Base-by-base conservation (phyloP, 2,113 vertebrate species). In the Mormyrus lacerda region DNA sequence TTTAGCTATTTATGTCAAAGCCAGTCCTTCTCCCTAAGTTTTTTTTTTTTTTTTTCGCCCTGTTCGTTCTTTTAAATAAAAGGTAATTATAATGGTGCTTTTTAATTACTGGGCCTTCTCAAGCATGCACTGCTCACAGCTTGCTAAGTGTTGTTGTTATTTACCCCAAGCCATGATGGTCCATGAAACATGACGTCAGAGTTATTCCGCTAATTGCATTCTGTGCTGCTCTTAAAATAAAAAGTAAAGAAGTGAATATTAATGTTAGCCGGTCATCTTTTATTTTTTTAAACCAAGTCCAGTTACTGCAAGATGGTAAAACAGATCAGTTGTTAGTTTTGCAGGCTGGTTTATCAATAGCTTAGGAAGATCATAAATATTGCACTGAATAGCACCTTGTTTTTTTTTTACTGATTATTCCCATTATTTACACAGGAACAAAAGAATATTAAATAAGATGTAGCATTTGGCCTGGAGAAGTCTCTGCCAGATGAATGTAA, bases 101-200 rank as follows among this genome's bases (percentile, higher is more conserved):
- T 79, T 79, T 79, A 79, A 79, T 79, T 79, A 79, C 73, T 79
- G 73, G 73, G 31, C 17, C 35, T 79, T 79, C 73, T 79, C 31
- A 79, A 79, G 73, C 73, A 79, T 79, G 73, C 73, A 79, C 73
- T 79, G 73, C 31, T 79, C 73, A 79, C 73, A 79, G 73, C 73
- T 79, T 79, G 73, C 73, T 79, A 42, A 79, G 31, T 79, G 73
- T 79, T 39, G 35, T 19, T 79, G 15, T 19, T 79, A 42, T 79
- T 79, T 79, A 79, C 73, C 31, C 73, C 73, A 79, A 79, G 73
- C 73, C 73, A 79, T 42, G 35, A 79, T 79, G 73, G 73, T 79
- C 31, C 15, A 19, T 42, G 73, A 17, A 42, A 39, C 73, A 42
- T 79, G 35, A 42, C 13, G 73, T 39, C 31, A 39, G 73, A 42